Conservation (phyloP, 2,113 vertebrate species). For the Passerina amoena region DNA sequence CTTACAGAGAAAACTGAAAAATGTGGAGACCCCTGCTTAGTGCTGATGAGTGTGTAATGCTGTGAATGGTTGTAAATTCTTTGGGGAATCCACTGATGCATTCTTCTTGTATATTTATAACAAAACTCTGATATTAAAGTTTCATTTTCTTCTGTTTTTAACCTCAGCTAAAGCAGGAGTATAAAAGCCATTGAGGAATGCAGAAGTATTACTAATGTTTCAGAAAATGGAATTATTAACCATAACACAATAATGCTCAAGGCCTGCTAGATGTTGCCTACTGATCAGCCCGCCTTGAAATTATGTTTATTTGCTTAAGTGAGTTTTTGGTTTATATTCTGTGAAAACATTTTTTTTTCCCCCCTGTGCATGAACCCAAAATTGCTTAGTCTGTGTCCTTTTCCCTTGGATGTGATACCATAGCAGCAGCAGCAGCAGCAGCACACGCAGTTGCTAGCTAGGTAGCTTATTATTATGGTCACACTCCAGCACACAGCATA, state of each 20-base stretch:
- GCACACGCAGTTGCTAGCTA: slow-evolving; percentile 73
- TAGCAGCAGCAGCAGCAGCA: slow-evolving; percentile 53
- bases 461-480: slow-evolving; percentile 81
- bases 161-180: slow-evolving; percentile 27
- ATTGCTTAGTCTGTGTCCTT: slow-evolving; percentile 68
- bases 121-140: slow-evolving; percentile 47
- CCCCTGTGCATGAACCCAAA: slow-evolving; percentile 44
- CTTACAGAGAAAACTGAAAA: slow-evolving; percentile 60
- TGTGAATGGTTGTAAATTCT: slow-evolving; percentile 46
- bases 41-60: slow-evolving; percentile 50
- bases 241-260: slow-evolving; percentile 54
- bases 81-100: slow-evolving; percentile 38
- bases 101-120: slow-evolving; percentile 56
- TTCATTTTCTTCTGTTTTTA: slow-evolving; percentile 53
- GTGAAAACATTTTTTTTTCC: not conserved
- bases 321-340: slow-evolving; percentile 63
- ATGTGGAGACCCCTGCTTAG: slow-evolving; percentile 54
- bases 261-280: slow-evolving; percentile 60
- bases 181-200: slow-evolving; percentile 31
- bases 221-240: slow-evolving; percentile 71
- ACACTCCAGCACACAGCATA: slow-evolving; percentile 81
- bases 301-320: slow-evolving; percentile 70
- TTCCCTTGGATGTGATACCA: slow-evolving; percentile 62
- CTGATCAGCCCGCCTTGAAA: slow-evolving; percentile 61
- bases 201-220: slow-evolving; percentile 60